Conservation (phyloP, 2,888 invertebrate genomes). For the Calliphora vomitoria region DNA sequence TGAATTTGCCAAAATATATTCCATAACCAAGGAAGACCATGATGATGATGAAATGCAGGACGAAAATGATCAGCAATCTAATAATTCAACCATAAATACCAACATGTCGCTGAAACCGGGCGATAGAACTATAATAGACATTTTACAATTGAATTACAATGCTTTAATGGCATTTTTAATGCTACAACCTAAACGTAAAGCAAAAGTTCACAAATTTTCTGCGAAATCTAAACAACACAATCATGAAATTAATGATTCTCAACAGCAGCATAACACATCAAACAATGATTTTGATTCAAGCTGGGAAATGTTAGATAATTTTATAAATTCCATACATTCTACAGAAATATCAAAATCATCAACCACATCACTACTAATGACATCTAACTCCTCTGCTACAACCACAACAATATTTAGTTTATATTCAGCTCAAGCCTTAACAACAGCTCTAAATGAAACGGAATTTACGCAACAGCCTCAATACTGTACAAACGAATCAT, state of each 20-base stretch:
- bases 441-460: constrained; percentile 40
- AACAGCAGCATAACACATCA: constrained; percentile 18
- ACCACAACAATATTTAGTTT: constrained; percentile 52
- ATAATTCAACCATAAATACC: constrained; percentile 55
- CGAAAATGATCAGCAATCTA: constrained; percentile 44
- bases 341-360: constrained; percentile 53
- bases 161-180: constrained; percentile 81
- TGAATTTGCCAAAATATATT: constrained; percentile 81
- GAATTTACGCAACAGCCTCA: constrained; percentile 12
- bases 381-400: constrained; percentile 23
- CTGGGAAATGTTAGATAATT: constrained; percentile 80
- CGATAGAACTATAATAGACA: constrained; percentile 81
- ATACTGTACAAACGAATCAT: constrained; percentile 16
- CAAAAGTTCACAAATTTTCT: constrained; percentile 48
- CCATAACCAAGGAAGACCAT: constrained; percentile 78
- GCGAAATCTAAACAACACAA: constrained; percentile 42
- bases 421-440: constrained; percentile 18
- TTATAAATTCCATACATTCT: constrained; percentile 77
- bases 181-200: constrained; percentile 70
- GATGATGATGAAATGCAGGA: constrained; percentile 64
- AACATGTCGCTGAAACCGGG: constrained; percentile 76
- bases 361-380: constrained; percentile 73
- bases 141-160: constrained; percentile 81
- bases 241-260: constrained; percentile 27
- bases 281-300: constrained; percentile 75